Evolutionary conservation across 1,140 invertebrate genomes (phyloP).

Genomic region (Zelostemma sp.): DNA sequence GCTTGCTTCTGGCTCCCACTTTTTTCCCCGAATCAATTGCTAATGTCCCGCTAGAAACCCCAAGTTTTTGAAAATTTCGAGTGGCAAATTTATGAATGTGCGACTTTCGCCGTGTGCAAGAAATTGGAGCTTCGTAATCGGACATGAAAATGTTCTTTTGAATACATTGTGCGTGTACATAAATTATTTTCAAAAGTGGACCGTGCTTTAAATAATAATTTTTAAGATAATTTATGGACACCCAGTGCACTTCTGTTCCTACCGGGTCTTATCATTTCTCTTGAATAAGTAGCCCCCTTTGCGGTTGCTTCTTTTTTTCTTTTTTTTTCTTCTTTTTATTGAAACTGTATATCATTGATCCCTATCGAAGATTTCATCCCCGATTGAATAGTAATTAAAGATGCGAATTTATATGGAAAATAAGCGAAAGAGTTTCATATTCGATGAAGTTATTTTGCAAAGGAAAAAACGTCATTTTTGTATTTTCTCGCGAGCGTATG

Average conservation of each 20-base stretch:
- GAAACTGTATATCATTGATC: slow-evolving; percentile 10
- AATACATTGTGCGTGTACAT: not conserved
- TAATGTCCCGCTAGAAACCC: too few species aligned
- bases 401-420: not conserved
- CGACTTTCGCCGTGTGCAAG: not conserved
- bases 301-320: not conserved
- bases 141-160: not conserved
- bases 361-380: slow-evolving; percentile 5
- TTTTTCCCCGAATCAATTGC: too few species aligned
- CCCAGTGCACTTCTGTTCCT: slow-evolving; percentile 6
- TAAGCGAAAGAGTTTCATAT: not conserved
- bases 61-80: not conserved
- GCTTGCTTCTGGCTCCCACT: too few species aligned
- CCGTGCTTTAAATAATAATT: slow-evolving; percentile 4
- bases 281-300: not conserved
- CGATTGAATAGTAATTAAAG: slow-evolving; percentile 10
- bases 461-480: too few species aligned
- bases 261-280: slow-evolving; percentile 6
- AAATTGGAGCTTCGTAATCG: not conserved
- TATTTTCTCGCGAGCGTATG: too few species aligned
- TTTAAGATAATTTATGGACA: slow-evolving; percentile 11
- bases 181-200: not conserved
- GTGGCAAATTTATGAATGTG: not conserved
- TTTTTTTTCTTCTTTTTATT: too few species aligned
- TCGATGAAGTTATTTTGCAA: not conserved